phyloP scores from a whole-genome alignment of 2,888 invertebrate genomes.

The Drosophila mercatorum region DNA sequence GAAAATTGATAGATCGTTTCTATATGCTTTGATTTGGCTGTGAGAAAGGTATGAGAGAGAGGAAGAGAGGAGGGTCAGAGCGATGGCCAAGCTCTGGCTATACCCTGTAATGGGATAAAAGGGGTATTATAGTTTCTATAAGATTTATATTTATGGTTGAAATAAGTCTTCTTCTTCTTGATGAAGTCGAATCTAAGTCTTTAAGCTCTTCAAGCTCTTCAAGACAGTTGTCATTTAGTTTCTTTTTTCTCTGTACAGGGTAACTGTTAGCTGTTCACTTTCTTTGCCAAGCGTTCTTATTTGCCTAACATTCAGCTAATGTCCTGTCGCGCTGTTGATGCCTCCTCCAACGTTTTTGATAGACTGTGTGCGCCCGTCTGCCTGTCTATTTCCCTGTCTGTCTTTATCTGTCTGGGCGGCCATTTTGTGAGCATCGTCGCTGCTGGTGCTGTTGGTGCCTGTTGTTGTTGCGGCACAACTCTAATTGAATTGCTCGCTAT shows the following conservation, averaged over 20 bases:
- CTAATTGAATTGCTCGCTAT: constrained; percentile 75
- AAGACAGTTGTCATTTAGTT: too few relatives aligned
- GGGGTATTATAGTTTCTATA: neutral
- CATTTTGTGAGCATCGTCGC: constrained; percentile 36
- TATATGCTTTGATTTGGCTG: constrained; percentile 1
- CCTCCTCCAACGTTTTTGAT: constrained; percentile 29
- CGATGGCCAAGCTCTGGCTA: too few relatives aligned
- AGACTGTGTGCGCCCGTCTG: constrained; percentile 23
- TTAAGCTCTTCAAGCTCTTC: too few relatives aligned
- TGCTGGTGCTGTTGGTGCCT: constrained; percentile 42
- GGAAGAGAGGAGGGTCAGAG: too few relatives aligned
- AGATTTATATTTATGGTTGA: too few relatives aligned
- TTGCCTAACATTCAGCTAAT: constrained; percentile 33
- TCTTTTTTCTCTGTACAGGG: neutral
- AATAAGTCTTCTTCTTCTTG: too few relatives aligned
- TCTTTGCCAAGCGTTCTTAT: neutral
- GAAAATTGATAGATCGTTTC: constrained; percentile 23
- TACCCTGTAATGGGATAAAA: neutral
- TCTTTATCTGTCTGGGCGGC: constrained; percentile 46
- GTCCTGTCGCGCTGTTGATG: constrained; percentile 48
- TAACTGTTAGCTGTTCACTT: neutral
- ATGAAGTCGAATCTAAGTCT: too few relatives aligned
- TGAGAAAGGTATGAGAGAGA: neutral
- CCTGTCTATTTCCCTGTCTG: constrained; percentile 41
- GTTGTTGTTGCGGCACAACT: constrained; percentile 62